These are phyloP conservation scores for Coenobita brevimanus DNA, from an alignment of 1,140 invertebrate genomes.

Conservation along the genomic window DNA sequence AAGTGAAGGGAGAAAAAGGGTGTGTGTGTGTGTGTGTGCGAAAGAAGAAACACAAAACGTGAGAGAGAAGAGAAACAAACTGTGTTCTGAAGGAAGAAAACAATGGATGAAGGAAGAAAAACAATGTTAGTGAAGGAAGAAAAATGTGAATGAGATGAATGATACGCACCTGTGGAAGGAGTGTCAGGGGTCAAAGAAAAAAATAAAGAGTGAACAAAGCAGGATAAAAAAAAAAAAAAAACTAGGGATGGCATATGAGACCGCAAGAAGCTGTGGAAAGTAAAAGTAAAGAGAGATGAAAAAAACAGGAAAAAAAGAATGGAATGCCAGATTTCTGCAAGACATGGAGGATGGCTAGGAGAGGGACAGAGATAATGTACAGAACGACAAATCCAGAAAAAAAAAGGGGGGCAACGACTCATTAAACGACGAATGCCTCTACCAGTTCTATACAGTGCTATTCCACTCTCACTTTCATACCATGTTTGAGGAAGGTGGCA, in stretches of 20 bases:
- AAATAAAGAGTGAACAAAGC: neutral
- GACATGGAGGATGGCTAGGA: too few species aligned
- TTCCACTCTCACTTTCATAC: too few species aligned
- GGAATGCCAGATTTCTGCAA: too few species aligned
- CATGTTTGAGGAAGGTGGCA: too few species aligned
- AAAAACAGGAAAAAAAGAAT: neutral
- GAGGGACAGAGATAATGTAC: too few species aligned
- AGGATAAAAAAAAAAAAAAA: neutral
- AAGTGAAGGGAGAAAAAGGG: neutral
- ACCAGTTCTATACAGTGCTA: too few species aligned
- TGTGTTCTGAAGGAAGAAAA: neutral
- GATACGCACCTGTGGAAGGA: too few species aligned
- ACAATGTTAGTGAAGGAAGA: neutral
- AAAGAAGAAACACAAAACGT: neutral
- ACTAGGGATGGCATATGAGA: neutral
- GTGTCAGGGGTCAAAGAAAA: neutral
- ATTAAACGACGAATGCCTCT: too few species aligned
- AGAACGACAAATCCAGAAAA: too few species aligned
- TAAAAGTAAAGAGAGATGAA: neutral
- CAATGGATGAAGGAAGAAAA: neutral
- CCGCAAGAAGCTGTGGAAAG: neutral
- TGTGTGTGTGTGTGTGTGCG: constrained; percentile 25
- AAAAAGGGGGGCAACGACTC: too few species aligned
- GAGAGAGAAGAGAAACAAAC: neutral
- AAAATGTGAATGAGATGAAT: neutral